A percentile compares a stretch with the other conserved stretches of the same genome.
Evolutionary conservation across 2,113 vertebrate genomes (phyloP).

Genomic region (Ceratotherium simum): DNA sequence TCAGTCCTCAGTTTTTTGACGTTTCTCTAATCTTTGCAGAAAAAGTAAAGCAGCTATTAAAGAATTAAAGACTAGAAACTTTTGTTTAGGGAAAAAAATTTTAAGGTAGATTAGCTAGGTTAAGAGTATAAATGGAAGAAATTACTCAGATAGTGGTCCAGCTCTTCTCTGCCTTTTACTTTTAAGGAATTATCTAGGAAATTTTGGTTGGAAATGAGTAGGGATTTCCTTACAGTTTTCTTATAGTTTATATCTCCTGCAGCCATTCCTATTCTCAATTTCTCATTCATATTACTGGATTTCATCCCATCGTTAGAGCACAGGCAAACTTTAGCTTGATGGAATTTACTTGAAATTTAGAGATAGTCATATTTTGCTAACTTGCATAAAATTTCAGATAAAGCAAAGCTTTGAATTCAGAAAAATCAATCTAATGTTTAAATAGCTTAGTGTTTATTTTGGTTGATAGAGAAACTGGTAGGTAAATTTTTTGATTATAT

Average conservation of each 20-base stretch:
- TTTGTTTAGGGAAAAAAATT: not conserved
- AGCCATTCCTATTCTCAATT: slow-evolving; percentile 42
- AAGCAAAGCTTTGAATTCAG: slow-evolving; percentile 42
- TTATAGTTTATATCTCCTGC: not conserved
- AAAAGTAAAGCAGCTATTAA: slow-evolving; percentile 31
- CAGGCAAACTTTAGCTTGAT: slow-evolving; percentile 47
- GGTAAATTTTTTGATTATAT: slow-evolving; percentile 60
- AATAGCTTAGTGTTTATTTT: slow-evolving; percentile 73
- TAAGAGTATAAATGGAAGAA: not conserved
- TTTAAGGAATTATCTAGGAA: not conserved
- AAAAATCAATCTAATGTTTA: slow-evolving; percentile 68
- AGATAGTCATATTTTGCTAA: slow-evolving; percentile 58
- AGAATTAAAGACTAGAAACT: not conserved
- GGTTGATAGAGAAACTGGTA: slow-evolving; percentile 61
- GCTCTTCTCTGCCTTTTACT: not conserved
- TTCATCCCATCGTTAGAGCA: slow-evolving; percentile 28
- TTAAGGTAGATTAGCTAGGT: not conserved
- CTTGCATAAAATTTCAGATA: slow-evolving; percentile 68
- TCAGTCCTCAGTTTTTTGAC: not conserved
- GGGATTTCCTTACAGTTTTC: slow-evolving; percentile 7
- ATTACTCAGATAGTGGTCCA: not conserved
- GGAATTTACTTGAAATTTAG: slow-evolving; percentile 68
- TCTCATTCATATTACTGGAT: slow-evolving; percentile 40
- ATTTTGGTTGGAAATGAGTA: slow-evolving; percentile 11
- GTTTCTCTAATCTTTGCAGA: slow-evolving; percentile 20